phyloP scores from a whole-genome alignment of 2,888 invertebrate genomes.

The Chloroclystis v-ata region DNA sequence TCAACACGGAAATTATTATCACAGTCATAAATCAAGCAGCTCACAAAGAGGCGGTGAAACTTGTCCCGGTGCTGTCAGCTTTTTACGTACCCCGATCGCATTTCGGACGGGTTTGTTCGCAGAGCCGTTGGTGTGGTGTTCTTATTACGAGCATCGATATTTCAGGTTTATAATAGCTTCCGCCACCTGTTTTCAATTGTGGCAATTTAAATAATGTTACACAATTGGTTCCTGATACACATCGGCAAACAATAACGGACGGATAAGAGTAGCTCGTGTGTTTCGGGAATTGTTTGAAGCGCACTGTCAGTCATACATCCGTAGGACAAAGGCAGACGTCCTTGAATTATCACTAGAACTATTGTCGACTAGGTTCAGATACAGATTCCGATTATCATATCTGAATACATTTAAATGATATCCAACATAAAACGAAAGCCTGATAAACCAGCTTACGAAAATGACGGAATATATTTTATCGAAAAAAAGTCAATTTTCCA shows the following conservation, averaged over 20 bases:
- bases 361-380: constrained; percentile 64
- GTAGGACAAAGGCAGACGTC: constrained; percentile 61
- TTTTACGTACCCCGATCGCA: constrained; percentile 21
- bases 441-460: not conserved
- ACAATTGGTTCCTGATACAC: constrained; percentile 3
- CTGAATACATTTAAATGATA: not conserved
- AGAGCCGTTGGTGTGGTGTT: not conserved
- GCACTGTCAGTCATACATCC: constrained; percentile 32
- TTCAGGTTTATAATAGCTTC: constrained; percentile 1
- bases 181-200: constrained; percentile 10
- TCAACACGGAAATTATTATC: constrained; percentile 68
- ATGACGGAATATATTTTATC: constrained; percentile 25
- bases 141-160: constrained; percentile 5
- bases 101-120: constrained; percentile 7
- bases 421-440: not conserved
- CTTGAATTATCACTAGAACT: constrained; percentile 72
- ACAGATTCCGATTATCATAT: too few relatives aligned
- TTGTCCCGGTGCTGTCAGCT: constrained; percentile 37
- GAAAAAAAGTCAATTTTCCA: constrained; percentile 26
- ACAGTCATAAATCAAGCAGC: constrained; percentile 54
- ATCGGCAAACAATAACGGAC: not conserved
- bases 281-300: constrained; percentile 36
- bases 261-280: constrained; percentile 7
- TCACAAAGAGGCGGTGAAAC: constrained; percentile 48
- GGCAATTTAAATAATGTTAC: constrained; percentile 4